phyloP scores from a whole-genome alignment of 2,797 vertebrate species.

The Heteromormyrus szaboi region DNA sequence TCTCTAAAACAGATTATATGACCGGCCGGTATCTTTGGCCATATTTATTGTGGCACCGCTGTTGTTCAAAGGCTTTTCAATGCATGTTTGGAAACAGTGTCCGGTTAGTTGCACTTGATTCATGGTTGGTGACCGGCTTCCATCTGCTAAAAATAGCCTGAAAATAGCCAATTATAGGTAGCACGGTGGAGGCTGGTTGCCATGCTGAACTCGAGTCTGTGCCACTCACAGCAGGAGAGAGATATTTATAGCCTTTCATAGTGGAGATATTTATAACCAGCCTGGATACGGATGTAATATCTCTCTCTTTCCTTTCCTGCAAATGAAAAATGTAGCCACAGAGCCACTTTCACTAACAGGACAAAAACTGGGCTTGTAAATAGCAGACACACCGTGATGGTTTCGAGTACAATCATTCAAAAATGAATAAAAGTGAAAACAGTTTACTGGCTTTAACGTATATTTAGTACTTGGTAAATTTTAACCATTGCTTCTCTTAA shows the following conservation, averaged over 20 bases:
- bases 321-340: neutral
- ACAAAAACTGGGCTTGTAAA: neutral
- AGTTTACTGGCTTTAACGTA: neutral
- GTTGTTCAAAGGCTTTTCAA: neutral
- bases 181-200: neutral
- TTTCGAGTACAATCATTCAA: neutral
- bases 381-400: neutral
- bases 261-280: conserved; percentile 10
- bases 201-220: conserved; percentile 6
- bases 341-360: neutral
- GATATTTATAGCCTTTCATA: conserved; percentile 11
- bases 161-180: conserved; percentile 8
- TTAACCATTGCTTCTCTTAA: neutral
- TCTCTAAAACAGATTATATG: neutral
- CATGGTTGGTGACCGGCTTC: neutral
- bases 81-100: neutral
- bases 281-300: neutral
- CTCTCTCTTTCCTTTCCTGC: neutral
- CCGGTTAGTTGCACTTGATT: neutral
- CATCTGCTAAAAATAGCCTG: neutral
- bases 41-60: neutral
- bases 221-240: conserved; percentile 7
- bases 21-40: neutral
- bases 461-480: neutral
- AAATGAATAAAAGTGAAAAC: neutral